These are phyloP conservation scores for Bufotes viridis DNA, from an alignment of 2,797 vertebrate genomes.

Conservation along the genomic window DNA sequence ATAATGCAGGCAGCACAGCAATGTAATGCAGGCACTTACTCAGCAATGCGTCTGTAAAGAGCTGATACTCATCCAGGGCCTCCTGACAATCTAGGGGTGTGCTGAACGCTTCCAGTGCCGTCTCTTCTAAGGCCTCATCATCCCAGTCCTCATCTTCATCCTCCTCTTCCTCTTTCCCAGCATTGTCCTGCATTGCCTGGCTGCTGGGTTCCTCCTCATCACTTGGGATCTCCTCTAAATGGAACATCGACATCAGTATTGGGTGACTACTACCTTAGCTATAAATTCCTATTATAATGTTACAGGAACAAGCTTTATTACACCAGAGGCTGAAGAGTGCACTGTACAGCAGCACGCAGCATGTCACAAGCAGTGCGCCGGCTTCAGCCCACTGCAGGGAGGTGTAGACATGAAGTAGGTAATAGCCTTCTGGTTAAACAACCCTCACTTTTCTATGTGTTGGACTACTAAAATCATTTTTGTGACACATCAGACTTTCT, in stretches of 20 bases:
- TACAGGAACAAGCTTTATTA: neutral
- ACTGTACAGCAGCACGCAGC: too few species aligned
- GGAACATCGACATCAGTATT: neutral
- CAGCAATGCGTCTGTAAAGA: slow-evolving; percentile 89
- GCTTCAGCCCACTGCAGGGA: too few species aligned
- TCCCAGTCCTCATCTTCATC: slow-evolving; percentile 92
- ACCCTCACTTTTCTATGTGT: too few species aligned
- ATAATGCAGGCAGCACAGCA: too few species aligned
- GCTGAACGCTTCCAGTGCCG: slow-evolving; percentile 92
- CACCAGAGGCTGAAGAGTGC: too few species aligned
- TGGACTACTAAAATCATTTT: too few species aligned
- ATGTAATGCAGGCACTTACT: slow-evolving; percentile 73
- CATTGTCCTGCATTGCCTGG: slow-evolving; percentile 77
- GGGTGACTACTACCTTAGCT: neutral
- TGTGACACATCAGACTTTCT: too few species aligned
- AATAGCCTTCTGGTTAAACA: too few species aligned
- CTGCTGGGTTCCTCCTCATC: slow-evolving; percentile 90
- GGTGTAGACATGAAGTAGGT: too few species aligned
- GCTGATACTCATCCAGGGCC: slow-evolving; percentile 92
- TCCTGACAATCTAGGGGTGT: slow-evolving; percentile 92
- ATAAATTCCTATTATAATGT: neutral
- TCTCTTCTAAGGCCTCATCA: slow-evolving; percentile 91
- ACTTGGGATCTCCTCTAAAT: slow-evolving; percentile 91
- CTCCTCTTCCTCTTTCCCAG: slow-evolving; percentile 80
- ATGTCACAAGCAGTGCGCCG: too few species aligned